phyloP scores from a whole-genome alignment of 2,797 vertebrate species.

The Cetoscarus ocellatus region DNA sequence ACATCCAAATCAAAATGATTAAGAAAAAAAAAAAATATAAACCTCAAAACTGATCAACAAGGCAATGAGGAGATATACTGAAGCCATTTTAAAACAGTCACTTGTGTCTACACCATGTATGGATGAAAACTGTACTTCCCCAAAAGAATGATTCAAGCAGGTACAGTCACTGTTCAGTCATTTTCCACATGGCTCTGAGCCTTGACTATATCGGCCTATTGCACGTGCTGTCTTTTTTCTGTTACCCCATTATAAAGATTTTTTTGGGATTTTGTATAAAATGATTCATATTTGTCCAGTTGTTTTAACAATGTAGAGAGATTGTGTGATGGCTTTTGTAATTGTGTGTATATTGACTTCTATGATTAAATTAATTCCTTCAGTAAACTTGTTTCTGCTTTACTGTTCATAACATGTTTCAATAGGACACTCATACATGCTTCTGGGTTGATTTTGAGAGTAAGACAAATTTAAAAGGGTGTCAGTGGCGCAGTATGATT shows the following conservation, averaged over 20 bases:
- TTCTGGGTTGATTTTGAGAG: no score
- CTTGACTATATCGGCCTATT: neutral
- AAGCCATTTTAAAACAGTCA: neutral
- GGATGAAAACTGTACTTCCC: neutral
- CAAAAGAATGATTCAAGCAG: neutral
- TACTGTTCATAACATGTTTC: no score
- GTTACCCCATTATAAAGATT: neutral
- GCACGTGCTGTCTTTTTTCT: neutral
- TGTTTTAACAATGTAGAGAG: neutral
- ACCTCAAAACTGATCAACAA: no score
- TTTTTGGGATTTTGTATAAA: neutral
- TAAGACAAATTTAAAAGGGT: no score
- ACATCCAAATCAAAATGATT: no score
- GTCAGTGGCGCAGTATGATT: no score
- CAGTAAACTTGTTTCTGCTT: neutral
- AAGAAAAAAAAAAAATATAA: no score
- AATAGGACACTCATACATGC: no score
- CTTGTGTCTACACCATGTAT: neutral
- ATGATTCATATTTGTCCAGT: neutral
- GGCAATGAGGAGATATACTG: no score
- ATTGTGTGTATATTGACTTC: neutral
- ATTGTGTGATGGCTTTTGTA: neutral
- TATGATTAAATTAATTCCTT: slow-evolving; percentile 15
- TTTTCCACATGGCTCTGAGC: neutral
- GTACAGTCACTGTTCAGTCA: slow-evolving; percentile 2